Conservation (phyloP, 2,888 invertebrate genomes). For the Xanthorhoe designata region DNA sequence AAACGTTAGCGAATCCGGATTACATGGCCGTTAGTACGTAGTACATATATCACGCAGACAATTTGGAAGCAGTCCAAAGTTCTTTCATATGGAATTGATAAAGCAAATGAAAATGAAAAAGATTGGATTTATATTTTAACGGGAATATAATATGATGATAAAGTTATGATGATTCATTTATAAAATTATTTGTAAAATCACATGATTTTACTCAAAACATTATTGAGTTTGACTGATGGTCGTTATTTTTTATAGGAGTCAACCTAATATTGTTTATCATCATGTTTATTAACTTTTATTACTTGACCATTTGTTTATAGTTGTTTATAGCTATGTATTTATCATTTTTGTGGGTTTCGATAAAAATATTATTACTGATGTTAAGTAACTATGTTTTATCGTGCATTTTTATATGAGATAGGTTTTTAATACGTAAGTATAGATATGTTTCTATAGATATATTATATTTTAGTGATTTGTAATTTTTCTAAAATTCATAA, state of each 20-base stretch:
- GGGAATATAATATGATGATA: constrained; percentile 38
- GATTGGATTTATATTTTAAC: constrained; percentile 44
- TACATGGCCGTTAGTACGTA: constrained; percentile 54
- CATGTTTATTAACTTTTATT: not conserved
- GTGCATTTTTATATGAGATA: too few relatives aligned
- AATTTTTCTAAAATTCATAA: too few relatives aligned
- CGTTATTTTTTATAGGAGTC: not conserved
- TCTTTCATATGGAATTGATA: constrained; percentile 54
- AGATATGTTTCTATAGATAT: too few relatives aligned
- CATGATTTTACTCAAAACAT: constrained; percentile 7
- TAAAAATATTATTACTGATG: not conserved
- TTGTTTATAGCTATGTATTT: not conserved
- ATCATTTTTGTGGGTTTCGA: not conserved
- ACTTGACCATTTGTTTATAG: not conserved
- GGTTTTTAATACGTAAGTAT: too few relatives aligned
- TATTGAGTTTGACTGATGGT: constrained; percentile 14
- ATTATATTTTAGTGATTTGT: too few relatives aligned
- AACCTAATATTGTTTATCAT: not conserved
- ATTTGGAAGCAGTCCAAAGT: constrained; percentile 72
- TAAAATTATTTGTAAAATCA: constrained; percentile 18
- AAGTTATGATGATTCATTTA: constrained; percentile 31
- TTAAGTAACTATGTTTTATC: too few relatives aligned
- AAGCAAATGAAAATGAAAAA: constrained; percentile 46
- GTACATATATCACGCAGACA: constrained; percentile 66
- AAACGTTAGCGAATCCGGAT: constrained; percentile 57